phyloP scores from a whole-genome alignment of 1,140 invertebrate species.

The Thrips palmi region DNA sequence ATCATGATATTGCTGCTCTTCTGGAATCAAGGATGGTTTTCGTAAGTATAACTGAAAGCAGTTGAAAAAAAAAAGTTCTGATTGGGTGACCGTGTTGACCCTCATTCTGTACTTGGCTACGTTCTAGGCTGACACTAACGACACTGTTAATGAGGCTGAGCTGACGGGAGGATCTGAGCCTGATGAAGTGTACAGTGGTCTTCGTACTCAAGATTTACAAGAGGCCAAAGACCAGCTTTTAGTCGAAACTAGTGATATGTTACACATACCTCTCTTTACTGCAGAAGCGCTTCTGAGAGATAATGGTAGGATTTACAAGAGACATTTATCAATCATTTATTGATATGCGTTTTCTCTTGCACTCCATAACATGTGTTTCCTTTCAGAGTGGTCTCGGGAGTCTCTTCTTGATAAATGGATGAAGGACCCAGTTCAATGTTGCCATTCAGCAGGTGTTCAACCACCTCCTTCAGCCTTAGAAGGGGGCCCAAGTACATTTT shows the following conservation, averaged over 20 bases:
- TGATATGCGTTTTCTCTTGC: constrained; percentile 3
- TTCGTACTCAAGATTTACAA: constrained; percentile 49
- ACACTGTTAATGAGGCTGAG: constrained; percentile 27
- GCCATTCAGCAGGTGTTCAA: constrained; percentile 44
- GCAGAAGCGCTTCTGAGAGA: constrained; percentile 50
- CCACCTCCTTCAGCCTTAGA: constrained; percentile 30
- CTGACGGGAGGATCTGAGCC: constrained; percentile 20
- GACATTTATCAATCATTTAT: constrained; percentile 7
- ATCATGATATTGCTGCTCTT: constrained; percentile 40
- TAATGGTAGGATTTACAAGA: constrained; percentile 30
- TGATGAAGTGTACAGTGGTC: constrained; percentile 40
- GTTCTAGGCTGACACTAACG: constrained; percentile 23
- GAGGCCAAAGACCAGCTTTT: constrained; percentile 54
- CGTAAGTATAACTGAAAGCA: constrained; percentile 26
- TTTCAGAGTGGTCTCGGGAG: constrained; percentile 52
- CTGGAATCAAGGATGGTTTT: constrained; percentile 53
- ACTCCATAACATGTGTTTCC: no score
- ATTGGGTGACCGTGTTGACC: neutral
- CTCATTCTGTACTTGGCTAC: constrained; percentile 2
- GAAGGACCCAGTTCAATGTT: constrained; percentile 42
- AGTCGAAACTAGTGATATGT: constrained; percentile 56
- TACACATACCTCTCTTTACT: constrained; percentile 50
- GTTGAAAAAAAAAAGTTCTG: neutral
- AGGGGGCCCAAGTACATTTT: neutral
- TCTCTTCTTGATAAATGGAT: constrained; percentile 50